Evolutionary conservation across 2,888 invertebrate species (phyloP).

Genomic region (Lasioglossum lativentre): DNA sequence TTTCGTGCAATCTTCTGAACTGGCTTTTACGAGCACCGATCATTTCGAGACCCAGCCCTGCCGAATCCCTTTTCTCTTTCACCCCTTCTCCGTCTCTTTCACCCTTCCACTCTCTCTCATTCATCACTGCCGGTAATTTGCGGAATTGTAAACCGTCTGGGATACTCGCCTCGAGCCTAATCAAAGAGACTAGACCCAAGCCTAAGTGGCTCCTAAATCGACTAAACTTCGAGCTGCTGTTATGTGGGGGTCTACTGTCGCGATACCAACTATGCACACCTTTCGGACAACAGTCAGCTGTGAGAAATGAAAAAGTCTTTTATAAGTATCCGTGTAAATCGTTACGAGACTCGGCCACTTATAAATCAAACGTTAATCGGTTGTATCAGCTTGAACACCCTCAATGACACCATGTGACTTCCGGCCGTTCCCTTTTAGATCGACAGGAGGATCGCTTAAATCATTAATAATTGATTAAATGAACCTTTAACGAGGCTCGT

Average conservation of each 20-base stretch:
- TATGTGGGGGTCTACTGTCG: background rate
- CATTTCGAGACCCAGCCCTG: conserved; percentile 39
- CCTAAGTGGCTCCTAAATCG: background rate
- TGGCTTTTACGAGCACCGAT: conserved; percentile 29
- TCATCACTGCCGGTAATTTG: conserved; percentile 16
- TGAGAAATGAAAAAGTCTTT: background rate
- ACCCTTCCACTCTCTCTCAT: background rate
- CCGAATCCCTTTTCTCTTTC: conserved; percentile 4
- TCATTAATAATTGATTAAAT: conserved; percentile 3
- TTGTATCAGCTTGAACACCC: background rate
- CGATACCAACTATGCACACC: background rate
- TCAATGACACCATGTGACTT: background rate
- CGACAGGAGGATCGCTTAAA: background rate
- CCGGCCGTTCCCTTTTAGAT: background rate
- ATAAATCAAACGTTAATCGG: background rate
- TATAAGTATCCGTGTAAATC: background rate
- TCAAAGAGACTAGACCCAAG: background rate
- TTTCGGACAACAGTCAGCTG: background rate
- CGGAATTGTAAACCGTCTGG: conserved; percentile 25
- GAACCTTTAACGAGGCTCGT: background rate
- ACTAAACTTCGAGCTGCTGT: background rate
- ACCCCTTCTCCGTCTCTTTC: background rate
- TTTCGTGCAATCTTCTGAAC: conserved; percentile 22
- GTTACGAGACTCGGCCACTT: background rate
- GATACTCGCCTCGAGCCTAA: background rate